phyloP scores from a whole-genome alignment of 2,888 invertebrate species.

The Hydrotaea diabolus region DNA sequence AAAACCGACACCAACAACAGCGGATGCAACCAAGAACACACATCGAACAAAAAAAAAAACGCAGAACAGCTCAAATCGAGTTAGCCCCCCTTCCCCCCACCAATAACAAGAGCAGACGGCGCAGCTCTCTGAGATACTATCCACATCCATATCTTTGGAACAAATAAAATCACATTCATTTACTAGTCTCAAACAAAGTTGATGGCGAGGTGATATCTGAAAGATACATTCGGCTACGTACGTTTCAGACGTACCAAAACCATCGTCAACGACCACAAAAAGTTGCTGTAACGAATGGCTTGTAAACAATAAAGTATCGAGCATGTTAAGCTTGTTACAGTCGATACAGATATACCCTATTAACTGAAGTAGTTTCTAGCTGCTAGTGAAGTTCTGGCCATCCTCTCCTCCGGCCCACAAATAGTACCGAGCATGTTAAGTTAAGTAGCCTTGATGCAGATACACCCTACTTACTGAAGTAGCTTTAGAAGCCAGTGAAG shows the following conservation, averaged over 20 bases:
- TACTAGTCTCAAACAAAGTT: no score
- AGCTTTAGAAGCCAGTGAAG: no score
- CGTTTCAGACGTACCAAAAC: background rate
- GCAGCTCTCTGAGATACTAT: no score
- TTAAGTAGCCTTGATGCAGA: no score
- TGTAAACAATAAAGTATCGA: background rate
- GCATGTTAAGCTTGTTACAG: background rate
- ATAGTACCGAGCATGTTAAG: no score
- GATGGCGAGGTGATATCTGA: background rate
- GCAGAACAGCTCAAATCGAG: background rate
- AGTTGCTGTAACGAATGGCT: background rate
- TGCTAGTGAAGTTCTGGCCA: no score
- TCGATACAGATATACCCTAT: background rate
- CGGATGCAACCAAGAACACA: slow-evolving; percentile 58
- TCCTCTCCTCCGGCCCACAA: no score
- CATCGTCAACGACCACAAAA: background rate
- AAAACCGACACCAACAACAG: background rate
- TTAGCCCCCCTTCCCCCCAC: background rate
- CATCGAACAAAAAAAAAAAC: background rate
- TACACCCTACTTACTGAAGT: no score
- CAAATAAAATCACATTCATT: background rate
- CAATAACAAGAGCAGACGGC: background rate
- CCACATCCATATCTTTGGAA: background rate
- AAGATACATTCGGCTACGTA: slow-evolving; percentile 8
- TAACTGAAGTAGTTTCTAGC: no score